These are phyloP conservation scores for Nymphalis polychloros DNA, from an alignment of 2,888 invertebrate genomes.

Conservation along the genomic window DNA sequence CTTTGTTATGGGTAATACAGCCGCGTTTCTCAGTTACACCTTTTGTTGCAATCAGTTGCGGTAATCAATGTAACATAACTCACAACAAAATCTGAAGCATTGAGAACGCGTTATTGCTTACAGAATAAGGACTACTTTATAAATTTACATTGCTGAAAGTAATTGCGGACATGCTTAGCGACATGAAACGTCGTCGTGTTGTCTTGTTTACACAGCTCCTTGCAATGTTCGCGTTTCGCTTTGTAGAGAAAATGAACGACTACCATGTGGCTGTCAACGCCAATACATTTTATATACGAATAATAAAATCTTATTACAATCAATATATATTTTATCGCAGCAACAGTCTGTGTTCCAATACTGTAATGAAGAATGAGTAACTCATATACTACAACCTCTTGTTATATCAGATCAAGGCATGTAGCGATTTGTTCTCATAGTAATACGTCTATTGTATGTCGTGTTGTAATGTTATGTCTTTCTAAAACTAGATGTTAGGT, in stretches of 20 bases:
- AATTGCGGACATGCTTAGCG: conserved; percentile 47
- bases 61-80: conserved; percentile 40
- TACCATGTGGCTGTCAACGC: conserved; percentile 17
- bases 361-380: not conserved
- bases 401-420: not conserved
- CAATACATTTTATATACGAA: conserved; percentile 11
- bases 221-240: conserved; percentile 45
- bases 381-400: not conserved
- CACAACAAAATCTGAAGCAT: conserved; percentile 26
- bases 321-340: conserved; percentile 6
- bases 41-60: conserved; percentile 56
- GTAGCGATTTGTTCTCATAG: not conserved
- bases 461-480: too few species aligned
- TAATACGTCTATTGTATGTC: not conserved
- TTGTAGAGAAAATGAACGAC: conserved; percentile 31
- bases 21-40: conserved; percentile 64
- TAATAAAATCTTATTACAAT: conserved; percentile 11
- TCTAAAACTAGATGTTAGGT: too few species aligned
- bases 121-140: conserved; percentile 37
- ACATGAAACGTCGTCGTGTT: conserved; percentile 49
- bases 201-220: conserved; percentile 52
- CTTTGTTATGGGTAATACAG: conserved; percentile 60
- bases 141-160: conserved; percentile 31
- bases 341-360: not conserved
- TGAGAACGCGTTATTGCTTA: conserved; percentile 16